These are phyloP conservation scores for Lutjanus erythropterus DNA, from an alignment of 2,113 vertebrate genomes.

Conservation along the genomic window DNA sequence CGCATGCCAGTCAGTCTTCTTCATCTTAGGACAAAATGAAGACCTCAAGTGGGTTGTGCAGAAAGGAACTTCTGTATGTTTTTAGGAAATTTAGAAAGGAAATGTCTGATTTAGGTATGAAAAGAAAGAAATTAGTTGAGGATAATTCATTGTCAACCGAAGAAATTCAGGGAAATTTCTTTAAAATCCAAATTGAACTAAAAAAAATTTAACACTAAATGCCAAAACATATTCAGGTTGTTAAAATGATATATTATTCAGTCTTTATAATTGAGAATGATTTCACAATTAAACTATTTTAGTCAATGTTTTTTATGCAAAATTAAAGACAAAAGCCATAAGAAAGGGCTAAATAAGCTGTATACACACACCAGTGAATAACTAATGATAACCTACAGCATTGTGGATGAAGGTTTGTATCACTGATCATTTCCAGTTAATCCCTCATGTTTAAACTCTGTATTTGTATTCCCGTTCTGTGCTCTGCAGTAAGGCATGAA, in stretches of 20 bases:
- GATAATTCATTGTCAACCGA: neutral
- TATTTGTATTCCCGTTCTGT: neutral
- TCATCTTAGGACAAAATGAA: neutral
- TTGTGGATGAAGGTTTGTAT: neutral
- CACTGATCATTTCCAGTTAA: neutral
- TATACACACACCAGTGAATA: neutral
- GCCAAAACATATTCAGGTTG: neutral
- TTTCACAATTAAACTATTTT: neutral
- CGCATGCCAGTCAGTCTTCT: neutral
- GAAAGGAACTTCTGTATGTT: neutral
- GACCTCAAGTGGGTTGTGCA: neutral
- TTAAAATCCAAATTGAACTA: neutral
- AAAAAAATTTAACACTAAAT: neutral
- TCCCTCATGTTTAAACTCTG: neutral
- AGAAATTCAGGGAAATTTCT: neutral
- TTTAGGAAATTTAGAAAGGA: neutral
- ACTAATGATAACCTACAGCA: neutral
- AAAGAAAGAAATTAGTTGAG: neutral
- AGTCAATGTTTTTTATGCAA: neutral
- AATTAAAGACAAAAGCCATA: neutral
- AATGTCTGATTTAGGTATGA: neutral
- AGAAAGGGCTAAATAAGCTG: neutral
- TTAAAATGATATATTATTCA: no score
- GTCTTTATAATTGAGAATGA: neutral
- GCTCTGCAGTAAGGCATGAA: constrained; percentile 32